These are phyloP conservation scores for Glossophaga mutica DNA, from an alignment of 2,797 vertebrate genomes.

Conservation along the genomic window DNA sequence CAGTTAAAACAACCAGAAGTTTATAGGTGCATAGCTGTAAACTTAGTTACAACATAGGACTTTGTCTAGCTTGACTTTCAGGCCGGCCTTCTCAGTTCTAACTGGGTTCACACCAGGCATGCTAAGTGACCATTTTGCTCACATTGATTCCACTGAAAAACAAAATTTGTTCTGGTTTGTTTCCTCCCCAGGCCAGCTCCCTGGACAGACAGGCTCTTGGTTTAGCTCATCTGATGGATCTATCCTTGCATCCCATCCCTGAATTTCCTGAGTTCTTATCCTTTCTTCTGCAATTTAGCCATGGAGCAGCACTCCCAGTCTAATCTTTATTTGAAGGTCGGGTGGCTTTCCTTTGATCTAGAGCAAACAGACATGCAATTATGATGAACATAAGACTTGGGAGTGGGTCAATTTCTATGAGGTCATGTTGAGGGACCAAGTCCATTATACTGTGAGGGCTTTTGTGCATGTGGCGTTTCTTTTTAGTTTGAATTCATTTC, in stretches of 20 bases:
- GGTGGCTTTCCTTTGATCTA: background rate
- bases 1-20: background rate
- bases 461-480: background rate
- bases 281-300: background rate
- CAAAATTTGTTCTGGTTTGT: background rate
- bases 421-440: background rate
- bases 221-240: background rate
- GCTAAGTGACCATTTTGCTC: background rate
- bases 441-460: background rate
- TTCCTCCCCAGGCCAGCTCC: background rate
- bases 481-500: background rate
- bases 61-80: background rate
- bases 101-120: background rate
- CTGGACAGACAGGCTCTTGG: background rate
- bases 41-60: background rate
- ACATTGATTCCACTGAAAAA: background rate
- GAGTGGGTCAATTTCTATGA: background rate
- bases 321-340: background rate
- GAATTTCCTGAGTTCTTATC: background rate
- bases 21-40: background rate
- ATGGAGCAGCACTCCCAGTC: background rate
- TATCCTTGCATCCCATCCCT: background rate
- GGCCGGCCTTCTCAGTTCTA: background rate
- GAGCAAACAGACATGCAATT: background rate
- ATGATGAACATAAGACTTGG: background rate